Evolutionary conservation across 2,888 invertebrate genomes (phyloP).

Genomic region (Chalcis sispes): DNA sequence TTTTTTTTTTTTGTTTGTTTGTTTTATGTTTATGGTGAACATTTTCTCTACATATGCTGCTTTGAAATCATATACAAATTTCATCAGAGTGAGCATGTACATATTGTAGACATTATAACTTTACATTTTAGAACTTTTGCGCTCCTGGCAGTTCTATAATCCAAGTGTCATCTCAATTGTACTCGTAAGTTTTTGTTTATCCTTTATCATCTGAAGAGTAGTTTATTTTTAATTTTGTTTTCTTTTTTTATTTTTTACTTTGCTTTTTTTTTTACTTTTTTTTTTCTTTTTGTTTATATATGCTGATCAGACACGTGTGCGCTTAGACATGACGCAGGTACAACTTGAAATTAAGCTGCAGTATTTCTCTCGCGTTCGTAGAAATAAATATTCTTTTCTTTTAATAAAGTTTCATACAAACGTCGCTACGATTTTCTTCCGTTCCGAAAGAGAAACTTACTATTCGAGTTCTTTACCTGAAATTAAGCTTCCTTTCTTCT

Average conservation of each 20-base stretch:
- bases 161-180: conserved; percentile 58
- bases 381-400: conserved; percentile 1
- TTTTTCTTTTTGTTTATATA: background rate
- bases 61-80: conserved; percentile 35
- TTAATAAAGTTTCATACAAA: conserved; percentile 10
- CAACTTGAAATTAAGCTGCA: conserved; percentile 57
- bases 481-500: no score
- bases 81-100: conserved; percentile 31
- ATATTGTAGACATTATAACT: conserved; percentile 40
- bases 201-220: conserved; percentile 37
- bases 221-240: conserved; percentile 2
- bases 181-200: conserved; percentile 46
- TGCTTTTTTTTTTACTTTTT: no score
- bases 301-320: conserved; percentile 62
- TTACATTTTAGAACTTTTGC: conserved; percentile 62
- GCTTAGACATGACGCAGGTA: conserved; percentile 65
- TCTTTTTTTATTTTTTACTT: conserved; percentile 22
- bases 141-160: conserved; percentile 65
- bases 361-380: conserved; percentile 16
- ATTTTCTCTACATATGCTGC: conserved; percentile 12
- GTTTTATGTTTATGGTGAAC: conserved; percentile 18
- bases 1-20: conserved; percentile 6
- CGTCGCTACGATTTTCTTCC: no score
- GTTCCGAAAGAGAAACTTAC: no score
- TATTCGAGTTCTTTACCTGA: no score